Evolutionary conservation across 2,888 invertebrate genomes (phyloP).

Genomic region (Lypha dubia): DNA sequence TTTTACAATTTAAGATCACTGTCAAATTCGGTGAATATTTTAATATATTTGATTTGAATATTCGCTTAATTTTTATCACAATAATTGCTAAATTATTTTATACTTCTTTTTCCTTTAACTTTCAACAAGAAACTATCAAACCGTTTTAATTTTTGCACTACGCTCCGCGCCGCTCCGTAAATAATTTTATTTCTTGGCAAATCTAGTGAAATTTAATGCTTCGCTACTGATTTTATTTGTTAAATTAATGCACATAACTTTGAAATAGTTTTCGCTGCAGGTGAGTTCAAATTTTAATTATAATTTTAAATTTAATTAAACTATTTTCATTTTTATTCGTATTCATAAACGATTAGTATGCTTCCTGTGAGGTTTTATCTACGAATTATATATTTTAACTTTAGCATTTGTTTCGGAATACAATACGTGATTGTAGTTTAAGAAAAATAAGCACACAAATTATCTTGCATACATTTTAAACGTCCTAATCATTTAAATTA

Average conservation of each 20-base stretch:
- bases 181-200: constrained; percentile 43
- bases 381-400: too few species aligned
- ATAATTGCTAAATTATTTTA: constrained; percentile 71
- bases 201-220: constrained; percentile 47
- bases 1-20: background rate
- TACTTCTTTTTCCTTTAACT: constrained; percentile 35
- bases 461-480: too few species aligned
- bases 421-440: too few species aligned
- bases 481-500: too few species aligned
- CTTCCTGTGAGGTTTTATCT: too few species aligned
- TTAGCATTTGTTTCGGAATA: too few species aligned
- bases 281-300: constrained; percentile 36
- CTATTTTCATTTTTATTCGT: too few species aligned
- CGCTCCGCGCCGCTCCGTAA: constrained; percentile 51
- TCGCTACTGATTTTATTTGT: constrained; percentile 45
- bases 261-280: constrained; percentile 16
- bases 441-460: too few species aligned
- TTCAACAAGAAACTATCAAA: constrained; percentile 22
- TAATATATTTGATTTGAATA: background rate
- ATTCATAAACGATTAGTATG: too few species aligned
- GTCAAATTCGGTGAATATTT: constrained; percentile 33
- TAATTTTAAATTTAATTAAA: too few species aligned
- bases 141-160: constrained; percentile 64
- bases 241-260: constrained; percentile 32
- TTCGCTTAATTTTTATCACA: constrained; percentile 63